Percentiles rank a stretch among this genome's conserved stretches.
phyloP scores from a whole-genome alignment of 64 coral and sea anemone species.

The Pocillopora damicornis region DNA sequence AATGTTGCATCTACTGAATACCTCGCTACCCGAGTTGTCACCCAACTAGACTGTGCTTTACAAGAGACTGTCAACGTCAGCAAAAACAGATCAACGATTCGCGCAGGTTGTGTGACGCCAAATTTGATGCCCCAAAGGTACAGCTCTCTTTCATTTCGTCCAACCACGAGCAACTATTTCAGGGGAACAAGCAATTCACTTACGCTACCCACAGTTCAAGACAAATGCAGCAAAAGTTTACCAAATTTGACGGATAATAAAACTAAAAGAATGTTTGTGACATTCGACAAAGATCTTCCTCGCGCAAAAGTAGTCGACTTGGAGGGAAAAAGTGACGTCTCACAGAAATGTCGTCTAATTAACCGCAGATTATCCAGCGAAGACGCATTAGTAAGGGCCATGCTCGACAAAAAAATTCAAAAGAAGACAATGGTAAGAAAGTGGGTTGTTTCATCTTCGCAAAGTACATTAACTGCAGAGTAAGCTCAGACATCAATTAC shows the following conservation, averaged over 20 bases:
- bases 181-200: neutral
- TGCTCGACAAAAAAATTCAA: slow-evolving; percentile 8
- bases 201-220: neutral
- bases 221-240: slow-evolving; percentile 18
- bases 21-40: slow-evolving; percentile 29
- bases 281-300: slow-evolving; percentile 12
- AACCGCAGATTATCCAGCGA: slow-evolving; percentile 19
- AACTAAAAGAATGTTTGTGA: slow-evolving; percentile 30
- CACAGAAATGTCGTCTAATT: slow-evolving; percentile 10
- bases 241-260: slow-evolving; percentile 8
- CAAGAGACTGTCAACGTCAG: slow-evolving; percentile 8
- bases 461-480: neutral
- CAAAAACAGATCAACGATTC: neutral
- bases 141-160: neutral
- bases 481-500: neutral
- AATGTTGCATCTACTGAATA: slow-evolving; percentile 1
- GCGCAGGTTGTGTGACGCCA: slow-evolving; percentile 31
- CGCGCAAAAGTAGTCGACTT: slow-evolving; percentile 12
- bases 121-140: slow-evolving; percentile 26
- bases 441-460: slow-evolving; percentile 16
- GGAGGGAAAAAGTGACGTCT: neutral
- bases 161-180: neutral
- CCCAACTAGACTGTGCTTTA: slow-evolving; percentile 14
- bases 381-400: neutral
- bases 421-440: slow-evolving; percentile 7